Evolutionary conservation across 2,113 vertebrate species (phyloP).

Genomic region (Aphyosemion australe): DNA sequence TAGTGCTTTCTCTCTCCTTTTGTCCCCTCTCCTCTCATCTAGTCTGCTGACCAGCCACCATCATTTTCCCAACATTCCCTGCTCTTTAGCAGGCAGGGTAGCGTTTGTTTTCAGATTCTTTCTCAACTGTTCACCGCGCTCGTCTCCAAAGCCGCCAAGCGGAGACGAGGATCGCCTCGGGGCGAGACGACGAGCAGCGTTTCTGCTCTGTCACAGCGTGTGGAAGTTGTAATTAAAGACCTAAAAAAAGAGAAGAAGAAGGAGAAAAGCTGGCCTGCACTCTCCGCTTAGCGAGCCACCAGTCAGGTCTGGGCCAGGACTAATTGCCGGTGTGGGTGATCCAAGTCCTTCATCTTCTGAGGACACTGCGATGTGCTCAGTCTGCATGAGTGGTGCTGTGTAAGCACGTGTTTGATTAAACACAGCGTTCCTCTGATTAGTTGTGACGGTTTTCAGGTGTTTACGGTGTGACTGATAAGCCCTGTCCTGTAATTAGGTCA

Average conservation of each 20-base stretch:
- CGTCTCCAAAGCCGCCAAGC: constrained; percentile 38
- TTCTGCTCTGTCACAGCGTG: constrained; percentile 53
- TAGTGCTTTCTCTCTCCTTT: constrained; percentile 11
- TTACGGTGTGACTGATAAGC: no score
- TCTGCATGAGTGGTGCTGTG: constrained; percentile 24
- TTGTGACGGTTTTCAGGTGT: not conserved
- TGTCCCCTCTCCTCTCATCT: not conserved
- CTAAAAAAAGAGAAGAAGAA: constrained; percentile 54
- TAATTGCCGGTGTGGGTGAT: constrained; percentile 73
- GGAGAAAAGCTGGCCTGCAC: constrained; percentile 39
- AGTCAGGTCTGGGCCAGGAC: constrained; percentile 37
- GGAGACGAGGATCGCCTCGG: constrained; percentile 27
- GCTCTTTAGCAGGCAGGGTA: constrained; percentile 24
- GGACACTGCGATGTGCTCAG: constrained; percentile 49
- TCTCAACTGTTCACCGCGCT: constrained; percentile 43
- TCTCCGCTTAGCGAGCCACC: constrained; percentile 55
- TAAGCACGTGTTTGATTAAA: constrained; percentile 16
- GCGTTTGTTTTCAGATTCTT: constrained; percentile 50
- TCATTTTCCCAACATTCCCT: constrained; percentile 42
- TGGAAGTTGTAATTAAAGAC: constrained; percentile 73
- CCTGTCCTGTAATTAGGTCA: no score
- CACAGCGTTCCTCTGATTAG: constrained; percentile 12
- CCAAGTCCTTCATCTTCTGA: constrained; percentile 61
- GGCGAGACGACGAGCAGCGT: constrained; percentile 30
- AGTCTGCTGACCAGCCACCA: constrained; percentile 6